Evolutionary conservation across 2,888 invertebrate species (phyloP), one percentile per base, ranked within the genome.

Genomic region (Erebia aethiops): DNA sequence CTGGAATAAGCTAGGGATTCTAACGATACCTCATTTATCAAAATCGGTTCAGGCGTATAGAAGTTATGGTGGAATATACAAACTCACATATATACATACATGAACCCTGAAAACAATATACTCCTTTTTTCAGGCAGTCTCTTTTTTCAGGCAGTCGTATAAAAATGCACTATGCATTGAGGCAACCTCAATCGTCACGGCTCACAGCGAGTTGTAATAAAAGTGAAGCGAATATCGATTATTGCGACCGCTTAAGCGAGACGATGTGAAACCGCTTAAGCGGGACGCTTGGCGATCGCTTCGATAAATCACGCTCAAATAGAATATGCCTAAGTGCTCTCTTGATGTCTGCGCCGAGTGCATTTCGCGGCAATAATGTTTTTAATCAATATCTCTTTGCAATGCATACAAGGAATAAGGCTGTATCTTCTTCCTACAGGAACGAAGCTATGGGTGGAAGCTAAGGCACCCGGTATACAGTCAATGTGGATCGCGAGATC

Each of bases 201-300:
- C 67, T 61, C 71, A 76, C 70, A 72, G 75, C 77, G 60, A 63
- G 60, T 71, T 66, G 69, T 62, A 75, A 86, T 88, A 88, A 87
- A 89, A 88, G 82, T 83, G 87, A 83, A 80, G 74, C 80, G 80
- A 79, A 82, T 86, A 88, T 90, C 89, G 89, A 91, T 91, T 90
- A 90, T 84, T 82, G 81, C 78, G 78, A 81, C 79, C 87, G 79
- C 76, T 83, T 84, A 83, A 83, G 87, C 88, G 89, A 83, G 81
- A 82, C 87, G 84, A 81, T 87, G 81, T 81, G 81, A 82, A 82
- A 87, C 87, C 88, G 85, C 80, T 76, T 77, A 83, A 83, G 86
- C 88, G 88, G 82, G 81, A 82, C 87, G 84, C 80, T 87, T 81
- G 79, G 80, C 83, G 82, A 87, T 88, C 87, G 84, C 79, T 76